A percentile compares a stretch with the other conserved stretches of the same genome.
phyloP scores from a whole-genome alignment of 2,888 invertebrate genomes.

The Ommatoiulus sabulosus region DNA sequence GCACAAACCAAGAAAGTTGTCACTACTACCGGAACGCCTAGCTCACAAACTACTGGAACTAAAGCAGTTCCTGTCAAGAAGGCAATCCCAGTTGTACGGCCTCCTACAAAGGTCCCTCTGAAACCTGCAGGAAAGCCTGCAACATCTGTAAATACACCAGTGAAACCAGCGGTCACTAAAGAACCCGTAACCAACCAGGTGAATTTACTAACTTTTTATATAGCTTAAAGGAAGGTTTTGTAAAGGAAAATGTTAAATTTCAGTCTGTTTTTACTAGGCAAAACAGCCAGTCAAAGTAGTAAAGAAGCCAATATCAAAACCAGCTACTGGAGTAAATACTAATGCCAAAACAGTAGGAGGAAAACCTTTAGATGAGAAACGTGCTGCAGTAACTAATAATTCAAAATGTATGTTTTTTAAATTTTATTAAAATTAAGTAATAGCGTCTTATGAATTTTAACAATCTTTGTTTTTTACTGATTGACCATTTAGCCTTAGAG shows the following conservation, averaged over 20 bases:
- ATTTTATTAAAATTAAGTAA: background rate
- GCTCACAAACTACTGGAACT: slow-evolving; percentile 15
- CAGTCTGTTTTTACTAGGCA: background rate
- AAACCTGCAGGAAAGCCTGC: slow-evolving; percentile 26
- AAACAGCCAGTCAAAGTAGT: slow-evolving; percentile 18
- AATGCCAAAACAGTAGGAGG: background rate
- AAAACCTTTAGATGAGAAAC: slow-evolving; percentile 1
- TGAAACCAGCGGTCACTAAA: slow-evolving; percentile 47
- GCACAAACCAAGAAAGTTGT: slow-evolving; percentile 51
- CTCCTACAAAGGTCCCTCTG: background rate
- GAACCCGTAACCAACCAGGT: slow-evolving; percentile 17
- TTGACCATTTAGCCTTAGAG: background rate
- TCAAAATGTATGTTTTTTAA: background rate
- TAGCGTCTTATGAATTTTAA: background rate
- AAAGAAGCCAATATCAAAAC: slow-evolving; percentile 38
- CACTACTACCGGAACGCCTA: background rate
- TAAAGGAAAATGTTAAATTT: background rate
- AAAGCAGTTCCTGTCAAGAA: slow-evolving; percentile 49
- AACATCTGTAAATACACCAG: background rate
- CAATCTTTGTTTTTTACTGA: background rate
- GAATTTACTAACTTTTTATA: slow-evolving; percentile 1
- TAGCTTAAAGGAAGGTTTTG: background rate
- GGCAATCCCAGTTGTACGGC: background rate
- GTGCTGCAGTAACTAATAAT: slow-evolving; percentile 18
- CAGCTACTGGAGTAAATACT: background rate